Evolutionary conservation across 2,797 vertebrate species (phyloP).

Genomic region (Salmo trutta): DNA sequence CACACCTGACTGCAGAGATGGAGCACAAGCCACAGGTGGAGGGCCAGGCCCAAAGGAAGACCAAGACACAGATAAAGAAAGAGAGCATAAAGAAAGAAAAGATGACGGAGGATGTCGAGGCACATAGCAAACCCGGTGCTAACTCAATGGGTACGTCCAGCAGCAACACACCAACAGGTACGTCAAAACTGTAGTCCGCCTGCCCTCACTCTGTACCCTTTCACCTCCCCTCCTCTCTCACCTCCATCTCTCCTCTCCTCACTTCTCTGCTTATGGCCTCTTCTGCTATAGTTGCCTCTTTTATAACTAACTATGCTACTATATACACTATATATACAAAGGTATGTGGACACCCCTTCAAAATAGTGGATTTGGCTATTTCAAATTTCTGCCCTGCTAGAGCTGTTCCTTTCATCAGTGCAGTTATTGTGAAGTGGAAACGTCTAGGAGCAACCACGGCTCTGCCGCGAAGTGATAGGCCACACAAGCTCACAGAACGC

Average conservation of each 20-base stretch:
- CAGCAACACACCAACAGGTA: constrained; percentile 44
- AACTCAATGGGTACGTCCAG: constrained; percentile 4
- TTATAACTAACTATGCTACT: no score
- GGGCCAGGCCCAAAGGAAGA: constrained; percentile 27
- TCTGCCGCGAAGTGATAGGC: no score
- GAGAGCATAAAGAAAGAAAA: constrained; percentile 59
- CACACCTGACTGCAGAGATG: constrained; percentile 25
- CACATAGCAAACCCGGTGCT: constrained; percentile 27
- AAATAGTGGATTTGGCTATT: no score
- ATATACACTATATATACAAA: no score
- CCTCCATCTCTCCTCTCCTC: background rate
- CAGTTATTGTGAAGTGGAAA: no score
- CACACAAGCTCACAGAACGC: no score
- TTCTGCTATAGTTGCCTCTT: background rate
- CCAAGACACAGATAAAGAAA: constrained; percentile 63
- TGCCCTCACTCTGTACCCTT: background rate
- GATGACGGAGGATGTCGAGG: constrained; percentile 32
- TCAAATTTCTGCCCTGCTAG: no score
- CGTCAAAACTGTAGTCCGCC: background rate
- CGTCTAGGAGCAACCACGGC: no score
- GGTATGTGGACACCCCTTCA: no score
- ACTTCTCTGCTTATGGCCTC: background rate
- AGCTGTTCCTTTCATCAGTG: no score
- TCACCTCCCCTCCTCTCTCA: background rate
- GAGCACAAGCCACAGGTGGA: constrained; percentile 28